A percentile compares a stretch with the other conserved stretches of the same genome.
These are phyloP conservation scores for Podabrus alpinus DNA, from an alignment of 2,888 invertebrate species.

Conservation along the genomic window DNA sequence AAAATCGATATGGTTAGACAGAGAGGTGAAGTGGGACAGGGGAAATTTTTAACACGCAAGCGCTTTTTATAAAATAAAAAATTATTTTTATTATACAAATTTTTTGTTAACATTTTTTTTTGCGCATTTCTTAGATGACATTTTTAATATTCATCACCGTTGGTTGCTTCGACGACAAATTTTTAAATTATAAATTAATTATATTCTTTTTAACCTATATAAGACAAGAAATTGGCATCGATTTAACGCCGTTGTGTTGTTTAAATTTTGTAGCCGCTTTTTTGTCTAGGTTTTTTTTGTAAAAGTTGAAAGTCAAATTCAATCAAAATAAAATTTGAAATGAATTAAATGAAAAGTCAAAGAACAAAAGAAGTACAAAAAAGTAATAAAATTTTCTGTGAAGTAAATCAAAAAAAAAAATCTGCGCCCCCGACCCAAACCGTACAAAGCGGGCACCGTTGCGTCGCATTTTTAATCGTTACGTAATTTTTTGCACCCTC, in stretches of 20 bases:
- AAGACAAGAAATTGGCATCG: neutral
- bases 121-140: neutral
- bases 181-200: neutral
- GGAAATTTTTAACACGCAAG: slow-evolving; percentile 36
- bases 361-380: neutral
- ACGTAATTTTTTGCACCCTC: neutral
- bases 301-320: neutral
- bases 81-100: slow-evolving; percentile 15
- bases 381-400: neutral
- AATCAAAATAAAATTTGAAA: neutral
- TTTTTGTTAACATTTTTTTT: neutral
- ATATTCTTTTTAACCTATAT: neutral
- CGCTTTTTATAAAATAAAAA: slow-evolving; percentile 28
- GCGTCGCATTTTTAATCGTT: neutral
- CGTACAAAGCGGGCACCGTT: neutral
- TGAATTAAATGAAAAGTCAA: neutral
- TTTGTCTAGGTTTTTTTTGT: neutral
- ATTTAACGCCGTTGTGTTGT: neutral
- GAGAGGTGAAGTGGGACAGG: slow-evolving; percentile 37
- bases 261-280: neutral
- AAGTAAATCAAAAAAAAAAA: neutral
- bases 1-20: slow-evolving; percentile 51
- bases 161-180: neutral
- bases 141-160: neutral
- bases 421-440: neutral